Evolutionary conservation across 2,888 invertebrate genomes (phyloP).

Genomic region (Pammene aurita): DNA sequence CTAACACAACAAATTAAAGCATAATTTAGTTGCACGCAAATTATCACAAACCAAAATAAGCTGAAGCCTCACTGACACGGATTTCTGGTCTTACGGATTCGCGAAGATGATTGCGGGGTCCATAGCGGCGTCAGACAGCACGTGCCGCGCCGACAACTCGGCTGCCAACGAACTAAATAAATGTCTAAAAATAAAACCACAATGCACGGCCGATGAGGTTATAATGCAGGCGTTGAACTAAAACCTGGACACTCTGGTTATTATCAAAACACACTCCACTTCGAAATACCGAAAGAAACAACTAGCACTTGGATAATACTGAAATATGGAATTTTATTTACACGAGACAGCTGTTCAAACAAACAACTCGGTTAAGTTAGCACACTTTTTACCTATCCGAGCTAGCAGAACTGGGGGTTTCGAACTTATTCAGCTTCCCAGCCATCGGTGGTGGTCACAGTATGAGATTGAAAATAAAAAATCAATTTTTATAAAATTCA

Average conservation of each 20-base stretch:
- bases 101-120: constrained; percentile 68
- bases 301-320: constrained; percentile 62
- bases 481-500: constrained; percentile 53
- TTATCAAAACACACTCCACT: constrained; percentile 58
- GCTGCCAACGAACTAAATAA: constrained; percentile 75
- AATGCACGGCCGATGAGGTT: constrained; percentile 73
- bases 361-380: constrained; percentile 70
- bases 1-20: constrained; percentile 25
- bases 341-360: constrained; percentile 77
- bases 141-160: constrained; percentile 64
- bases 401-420: constrained; percentile 95
- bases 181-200: constrained; percentile 79
- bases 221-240: constrained; percentile 61
- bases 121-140: constrained; percentile 64
- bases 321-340: constrained; percentile 63
- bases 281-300: constrained; percentile 55
- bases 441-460: constrained; percentile 67
- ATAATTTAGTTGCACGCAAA: constrained; percentile 28
- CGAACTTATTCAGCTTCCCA: constrained; percentile 85
- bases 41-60: constrained; percentile 27
- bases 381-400: constrained; percentile 90
- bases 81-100: constrained; percentile 66
- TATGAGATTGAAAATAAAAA: constrained; percentile 25
- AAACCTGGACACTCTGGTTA: constrained; percentile 48
- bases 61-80: constrained; percentile 20